Evolutionary conservation across 2,113 vertebrate species (phyloP).

Genomic region (Microcebus griseorufus): DNA sequence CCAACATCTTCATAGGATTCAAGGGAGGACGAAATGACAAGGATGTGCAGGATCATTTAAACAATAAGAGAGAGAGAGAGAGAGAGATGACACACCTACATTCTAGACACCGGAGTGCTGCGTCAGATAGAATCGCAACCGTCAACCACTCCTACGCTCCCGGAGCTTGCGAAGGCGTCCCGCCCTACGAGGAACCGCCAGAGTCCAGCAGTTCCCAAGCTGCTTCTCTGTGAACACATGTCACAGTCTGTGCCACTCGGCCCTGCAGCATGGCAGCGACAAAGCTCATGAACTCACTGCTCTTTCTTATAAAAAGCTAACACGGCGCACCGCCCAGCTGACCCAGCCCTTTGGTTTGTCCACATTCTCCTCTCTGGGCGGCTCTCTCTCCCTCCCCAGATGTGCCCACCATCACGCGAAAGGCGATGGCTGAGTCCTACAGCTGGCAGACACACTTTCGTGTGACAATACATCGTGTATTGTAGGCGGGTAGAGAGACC

Average conservation of each 20-base stretch:
- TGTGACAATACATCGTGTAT: neutral
- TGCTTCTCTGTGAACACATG: neutral
- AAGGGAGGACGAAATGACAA: neutral
- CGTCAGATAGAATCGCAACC: conserved; percentile 10
- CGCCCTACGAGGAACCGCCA: neutral
- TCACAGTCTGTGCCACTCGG: neutral
- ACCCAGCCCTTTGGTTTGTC: neutral
- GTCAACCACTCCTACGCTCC: neutral
- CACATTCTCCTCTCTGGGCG: neutral
- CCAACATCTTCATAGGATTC: neutral
- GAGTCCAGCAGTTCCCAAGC: neutral
- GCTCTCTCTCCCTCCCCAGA: neutral
- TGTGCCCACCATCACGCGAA: neutral
- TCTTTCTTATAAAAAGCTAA: neutral
- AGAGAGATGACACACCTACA: neutral
- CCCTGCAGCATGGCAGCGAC: neutral
- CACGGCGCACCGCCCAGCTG: neutral
- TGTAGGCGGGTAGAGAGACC: neutral
- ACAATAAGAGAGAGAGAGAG: neutral
- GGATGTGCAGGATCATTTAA: neutral
- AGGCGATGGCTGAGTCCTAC: neutral
- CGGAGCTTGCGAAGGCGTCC: neutral
- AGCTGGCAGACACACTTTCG: neutral
- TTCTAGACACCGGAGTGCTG: neutral
- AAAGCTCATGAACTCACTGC: neutral